Evolutionary conservation across 2,797 vertebrate species (phyloP), one percentile per base, ranked within the genome.

Genomic region (Peromyscus nudipes): DNA sequence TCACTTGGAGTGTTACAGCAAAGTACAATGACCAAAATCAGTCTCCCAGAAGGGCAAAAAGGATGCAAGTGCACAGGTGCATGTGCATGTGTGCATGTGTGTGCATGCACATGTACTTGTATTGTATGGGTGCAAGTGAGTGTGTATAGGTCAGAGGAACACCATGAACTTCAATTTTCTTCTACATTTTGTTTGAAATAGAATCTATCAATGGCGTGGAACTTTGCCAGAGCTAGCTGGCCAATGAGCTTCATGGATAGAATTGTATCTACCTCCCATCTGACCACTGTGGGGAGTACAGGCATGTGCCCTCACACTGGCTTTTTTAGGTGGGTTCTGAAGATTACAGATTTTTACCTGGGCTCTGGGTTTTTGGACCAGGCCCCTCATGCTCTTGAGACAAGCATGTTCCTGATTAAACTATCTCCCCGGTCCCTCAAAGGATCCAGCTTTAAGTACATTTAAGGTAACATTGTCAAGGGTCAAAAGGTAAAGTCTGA

Each of bases 401-500:
- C 11, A 77, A 76, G 37, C 6, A n/a, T 37, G 21, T 87, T 71
- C 34, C 49, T 31, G 49, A 40, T 49, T 21, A 73, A 40, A 29
- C 27, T 29, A 75, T 46, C 11, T 89, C 34, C 17, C 17, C 29
- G 49, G 40, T 57, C 7, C 73, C 49, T 57, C 3, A 27, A 55
- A 52, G 79, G 82, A 49, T 60, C 1, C 34, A 3, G 6, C 37
- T 7, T 83, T 75, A 34, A 62, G 12, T 60, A 90, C 19, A 90
- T 40, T 52, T 88, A 52, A 16, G 8, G 43, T n/a, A 82, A 69
- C 65, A 6, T 13, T 85, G 49, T 79, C 55, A 92, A 82, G 31
- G 65, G 25, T 85, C 37, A 79, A 90, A 95, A 62, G 52, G 34
- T 85, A 60, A 94, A n/a, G 46, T 85, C 23, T 92, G 83, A 60